phyloP scores from a whole-genome alignment of 2,797 vertebrate species.

The Myiotriccus ornatus region DNA sequence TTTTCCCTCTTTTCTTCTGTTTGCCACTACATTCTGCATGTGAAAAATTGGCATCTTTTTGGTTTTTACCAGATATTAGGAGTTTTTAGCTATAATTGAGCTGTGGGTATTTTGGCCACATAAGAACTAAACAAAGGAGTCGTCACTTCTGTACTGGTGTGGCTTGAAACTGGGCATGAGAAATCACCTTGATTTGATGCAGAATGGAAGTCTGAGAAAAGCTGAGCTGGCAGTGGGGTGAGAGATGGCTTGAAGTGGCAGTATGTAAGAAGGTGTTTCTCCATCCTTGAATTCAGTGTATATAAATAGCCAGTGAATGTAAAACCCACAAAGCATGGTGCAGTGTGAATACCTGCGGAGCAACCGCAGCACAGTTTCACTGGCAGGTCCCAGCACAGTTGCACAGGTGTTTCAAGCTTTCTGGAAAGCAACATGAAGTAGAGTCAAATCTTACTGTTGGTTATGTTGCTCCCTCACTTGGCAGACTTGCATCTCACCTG shows the following conservation, averaged over 20 bases:
- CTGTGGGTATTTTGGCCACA: background rate
- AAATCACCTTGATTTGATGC: background rate
- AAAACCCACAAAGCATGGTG: background rate
- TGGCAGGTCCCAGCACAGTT: background rate
- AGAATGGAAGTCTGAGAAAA: background rate
- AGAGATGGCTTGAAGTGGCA: background rate
- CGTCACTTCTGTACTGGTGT: background rate
- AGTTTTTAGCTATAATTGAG: background rate
- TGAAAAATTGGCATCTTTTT: background rate
- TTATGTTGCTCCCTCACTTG: background rate
- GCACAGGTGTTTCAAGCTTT: background rate
- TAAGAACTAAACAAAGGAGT: background rate
- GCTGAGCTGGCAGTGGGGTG: rapidly evolving
- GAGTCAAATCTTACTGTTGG: background rate
- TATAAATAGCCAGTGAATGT: background rate
- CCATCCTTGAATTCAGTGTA: background rate
- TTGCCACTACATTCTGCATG: background rate
- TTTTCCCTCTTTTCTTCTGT: background rate
- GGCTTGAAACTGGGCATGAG: background rate
- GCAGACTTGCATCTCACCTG: background rate
- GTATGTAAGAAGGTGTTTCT: background rate
- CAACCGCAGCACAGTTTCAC: background rate
- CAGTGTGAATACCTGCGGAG: background rate
- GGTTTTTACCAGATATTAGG: background rate
- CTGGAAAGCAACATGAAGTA: background rate